Percentiles rank a stretch among this genome's conserved stretches.
Evolutionary conservation across 2,888 invertebrate genomes (phyloP).

Genomic region (Pammene fasciana): DNA sequence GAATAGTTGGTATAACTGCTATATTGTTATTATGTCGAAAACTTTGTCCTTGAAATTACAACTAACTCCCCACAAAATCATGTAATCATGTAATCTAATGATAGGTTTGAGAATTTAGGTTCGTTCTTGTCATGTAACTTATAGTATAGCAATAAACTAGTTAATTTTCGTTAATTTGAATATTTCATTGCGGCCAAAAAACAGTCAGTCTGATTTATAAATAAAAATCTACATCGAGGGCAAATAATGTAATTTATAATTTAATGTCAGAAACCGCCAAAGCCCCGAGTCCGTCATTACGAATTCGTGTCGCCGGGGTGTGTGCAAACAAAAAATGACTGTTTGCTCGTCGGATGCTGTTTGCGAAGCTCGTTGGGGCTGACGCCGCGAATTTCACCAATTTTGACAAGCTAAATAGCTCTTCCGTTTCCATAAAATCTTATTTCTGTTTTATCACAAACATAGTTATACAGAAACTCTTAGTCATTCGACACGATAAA

Average conservation of each 20-base stretch:
- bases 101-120: background rate
- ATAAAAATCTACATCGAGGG: conserved; percentile 20
- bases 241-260: conserved; percentile 38
- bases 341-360: conserved; percentile 28
- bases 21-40: too few relatives aligned
- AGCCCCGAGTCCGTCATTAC: conserved; percentile 36
- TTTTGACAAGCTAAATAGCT: conserved; percentile 4
- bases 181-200: background rate
- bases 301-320: conserved; percentile 37
- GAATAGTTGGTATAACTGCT: background rate
- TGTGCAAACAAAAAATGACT: conserved; percentile 41
- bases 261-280: conserved; percentile 29
- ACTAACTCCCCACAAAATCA: background rate
- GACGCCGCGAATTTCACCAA: conserved; percentile 29
- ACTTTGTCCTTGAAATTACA: background rate
- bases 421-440: background rate
- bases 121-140: too few relatives aligned
- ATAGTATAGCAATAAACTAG: too few relatives aligned
- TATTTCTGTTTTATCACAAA: background rate
- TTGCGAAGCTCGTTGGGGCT: conserved; percentile 24
- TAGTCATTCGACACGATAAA: conserved; percentile 8
- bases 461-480: background rate
- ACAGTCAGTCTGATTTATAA: conserved; percentile 21
- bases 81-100: too few relatives aligned
- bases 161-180: background rate